Evolutionary conservation across 2,113 vertebrate species (phyloP).

Genomic region (Periophthalmus modestus): DNA sequence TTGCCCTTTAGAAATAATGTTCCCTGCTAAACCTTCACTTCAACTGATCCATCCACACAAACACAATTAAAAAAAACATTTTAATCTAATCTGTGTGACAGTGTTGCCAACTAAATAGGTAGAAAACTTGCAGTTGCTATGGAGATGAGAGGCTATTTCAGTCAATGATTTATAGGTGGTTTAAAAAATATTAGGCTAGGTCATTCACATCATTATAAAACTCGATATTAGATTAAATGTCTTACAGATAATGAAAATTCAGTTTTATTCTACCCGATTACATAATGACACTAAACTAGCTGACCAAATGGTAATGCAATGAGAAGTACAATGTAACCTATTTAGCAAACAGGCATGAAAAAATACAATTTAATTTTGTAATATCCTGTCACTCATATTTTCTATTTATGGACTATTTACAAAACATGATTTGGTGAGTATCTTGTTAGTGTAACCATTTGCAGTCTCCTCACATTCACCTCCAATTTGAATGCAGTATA

Average conservation of each 20-base stretch:
- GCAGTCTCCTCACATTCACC: background rate
- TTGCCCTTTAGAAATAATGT: background rate
- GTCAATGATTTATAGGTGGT: background rate
- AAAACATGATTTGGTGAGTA: background rate
- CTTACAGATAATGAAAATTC: too few relatives aligned
- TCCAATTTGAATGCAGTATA: background rate
- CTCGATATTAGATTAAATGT: background rate
- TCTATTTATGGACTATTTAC: background rate
- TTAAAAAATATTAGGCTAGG: too few relatives aligned
- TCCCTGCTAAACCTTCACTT: background rate
- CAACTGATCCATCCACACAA: background rate
- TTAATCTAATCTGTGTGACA: background rate
- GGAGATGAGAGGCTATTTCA: background rate
- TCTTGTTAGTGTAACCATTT: background rate
- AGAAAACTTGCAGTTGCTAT: constrained; percentile 1
- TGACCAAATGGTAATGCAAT: too few relatives aligned
- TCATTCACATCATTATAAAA: background rate
- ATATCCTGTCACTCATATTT: background rate
- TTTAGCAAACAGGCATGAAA: too few relatives aligned
- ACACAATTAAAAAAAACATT: background rate
- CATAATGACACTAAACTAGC: too few relatives aligned
- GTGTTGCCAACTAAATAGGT: background rate
- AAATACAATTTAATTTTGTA: background rate
- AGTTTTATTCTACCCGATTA: too few relatives aligned
- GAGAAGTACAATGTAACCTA: too few relatives aligned